Evolutionary conservation across 2,888 invertebrate species (phyloP).

Genomic region (Zonitis immaculata): DNA sequence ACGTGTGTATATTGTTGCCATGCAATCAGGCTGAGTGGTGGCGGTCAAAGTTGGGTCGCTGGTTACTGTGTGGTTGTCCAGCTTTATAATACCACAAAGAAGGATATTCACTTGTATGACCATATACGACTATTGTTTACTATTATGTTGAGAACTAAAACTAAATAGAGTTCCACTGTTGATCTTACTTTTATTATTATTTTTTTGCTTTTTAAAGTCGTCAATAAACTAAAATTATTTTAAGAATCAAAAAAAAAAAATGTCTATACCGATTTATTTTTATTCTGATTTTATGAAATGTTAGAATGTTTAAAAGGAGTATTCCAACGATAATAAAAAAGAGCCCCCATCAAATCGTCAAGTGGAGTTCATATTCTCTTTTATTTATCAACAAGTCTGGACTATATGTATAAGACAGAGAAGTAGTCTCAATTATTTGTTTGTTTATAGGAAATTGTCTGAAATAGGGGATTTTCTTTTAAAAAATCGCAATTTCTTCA

Average conservation of each 20-base stretch:
- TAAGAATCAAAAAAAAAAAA: too few relatives aligned
- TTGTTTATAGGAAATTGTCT: background rate
- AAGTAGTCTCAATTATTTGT: background rate
- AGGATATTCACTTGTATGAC: conserved; percentile 18
- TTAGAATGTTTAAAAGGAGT: background rate
- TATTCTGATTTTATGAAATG: background rate
- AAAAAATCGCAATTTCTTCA: background rate
- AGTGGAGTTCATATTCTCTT: background rate
- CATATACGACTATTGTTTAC: background rate
- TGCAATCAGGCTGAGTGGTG: conserved; percentile 41
- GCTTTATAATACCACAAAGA: conserved; percentile 23
- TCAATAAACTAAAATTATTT: too few relatives aligned
- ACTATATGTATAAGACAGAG: too few relatives aligned
- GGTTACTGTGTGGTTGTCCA: conserved; percentile 16
- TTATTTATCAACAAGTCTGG: background rate
- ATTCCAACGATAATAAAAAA: background rate
- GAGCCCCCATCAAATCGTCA: background rate
- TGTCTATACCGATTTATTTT: background rate
- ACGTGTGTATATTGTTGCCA: conserved; percentile 32
- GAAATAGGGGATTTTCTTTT: background rate
- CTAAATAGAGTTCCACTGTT: background rate
- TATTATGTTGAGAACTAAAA: background rate
- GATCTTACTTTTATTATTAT: background rate
- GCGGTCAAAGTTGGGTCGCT: conserved; percentile 29
- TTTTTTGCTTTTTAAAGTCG: background rate